Conservation (phyloP, 2,113 vertebrate genomes). For the Picathartes gymnocephalus region DNA sequence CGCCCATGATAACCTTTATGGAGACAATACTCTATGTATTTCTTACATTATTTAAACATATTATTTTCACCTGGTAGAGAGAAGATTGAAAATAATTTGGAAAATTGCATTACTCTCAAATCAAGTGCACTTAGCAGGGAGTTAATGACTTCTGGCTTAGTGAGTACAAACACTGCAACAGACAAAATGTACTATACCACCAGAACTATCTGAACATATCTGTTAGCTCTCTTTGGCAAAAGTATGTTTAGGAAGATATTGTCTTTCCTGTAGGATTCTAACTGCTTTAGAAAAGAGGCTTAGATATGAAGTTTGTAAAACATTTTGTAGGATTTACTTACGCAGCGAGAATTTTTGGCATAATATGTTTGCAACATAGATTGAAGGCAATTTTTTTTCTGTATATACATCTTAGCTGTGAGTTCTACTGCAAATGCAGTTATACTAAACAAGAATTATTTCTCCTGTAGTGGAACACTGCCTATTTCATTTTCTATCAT, state of each 20-base stretch:
- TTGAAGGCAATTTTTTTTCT: neutral
- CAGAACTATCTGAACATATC: neutral
- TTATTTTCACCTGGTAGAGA: neutral
- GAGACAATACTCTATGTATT: neutral
- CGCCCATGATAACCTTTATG: neutral
- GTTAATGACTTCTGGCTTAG: neutral
- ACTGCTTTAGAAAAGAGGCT: neutral
- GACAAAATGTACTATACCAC: neutral
- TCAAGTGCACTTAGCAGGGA: neutral
- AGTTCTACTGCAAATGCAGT: neutral
- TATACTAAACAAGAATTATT: neutral
- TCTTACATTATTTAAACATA: neutral
- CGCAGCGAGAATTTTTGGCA: neutral
- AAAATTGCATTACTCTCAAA: neutral
- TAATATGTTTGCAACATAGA: neutral
- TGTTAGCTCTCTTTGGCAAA: neutral
- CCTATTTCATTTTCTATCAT: neutral
- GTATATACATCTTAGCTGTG: neutral
- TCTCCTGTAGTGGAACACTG: neutral
- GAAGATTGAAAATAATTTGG: neutral
- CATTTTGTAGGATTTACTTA: neutral
- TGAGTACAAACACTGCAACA: neutral
- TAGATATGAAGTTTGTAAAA: neutral
- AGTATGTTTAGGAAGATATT: neutral
- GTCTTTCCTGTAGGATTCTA: neutral